Evolutionary conservation across 35 echinoderm and acorn worm genomes (phyloP).

Genomic region (Heliocidaris tuberculata): DNA sequence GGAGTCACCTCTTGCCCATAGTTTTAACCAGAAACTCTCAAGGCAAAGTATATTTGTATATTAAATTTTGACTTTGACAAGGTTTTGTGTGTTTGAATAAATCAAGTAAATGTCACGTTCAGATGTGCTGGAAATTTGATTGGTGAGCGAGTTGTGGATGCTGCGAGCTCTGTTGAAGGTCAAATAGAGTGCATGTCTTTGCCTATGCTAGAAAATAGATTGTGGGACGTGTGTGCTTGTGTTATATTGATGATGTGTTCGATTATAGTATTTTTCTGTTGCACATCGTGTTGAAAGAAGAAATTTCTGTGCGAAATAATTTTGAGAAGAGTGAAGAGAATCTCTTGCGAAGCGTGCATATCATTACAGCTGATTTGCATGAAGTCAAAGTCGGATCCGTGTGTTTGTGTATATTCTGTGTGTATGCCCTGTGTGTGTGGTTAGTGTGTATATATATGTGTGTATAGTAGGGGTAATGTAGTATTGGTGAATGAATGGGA

Average conservation of each 20-base stretch:
- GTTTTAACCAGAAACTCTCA: too few species aligned
- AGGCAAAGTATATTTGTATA: too few species aligned
- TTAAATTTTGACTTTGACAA: neutral
- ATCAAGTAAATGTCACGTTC: slow-evolving; percentile 14
- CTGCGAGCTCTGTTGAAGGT: neutral
- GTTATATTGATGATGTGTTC: slow-evolving; percentile 16
- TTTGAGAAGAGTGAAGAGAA: slow-evolving; percentile 14
- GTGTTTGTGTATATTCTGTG: slow-evolving; percentile 42
- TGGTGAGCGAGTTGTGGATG: slow-evolving; percentile 16
- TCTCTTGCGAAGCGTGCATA: slow-evolving; percentile 32
- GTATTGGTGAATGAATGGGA: slow-evolving; percentile 37
- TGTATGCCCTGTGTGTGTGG: slow-evolving; percentile 18
- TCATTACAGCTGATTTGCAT: slow-evolving; percentile 46
- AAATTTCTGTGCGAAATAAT: slow-evolving; percentile 37
- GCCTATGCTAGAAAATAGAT: slow-evolving; percentile 14
- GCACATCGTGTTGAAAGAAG: slow-evolving; percentile 41
- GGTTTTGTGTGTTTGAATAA: slow-evolving; percentile 27
- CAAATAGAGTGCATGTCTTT: slow-evolving; percentile 34
- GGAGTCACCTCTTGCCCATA: too few species aligned
- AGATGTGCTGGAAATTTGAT: slow-evolving; percentile 38
- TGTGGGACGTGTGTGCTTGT: slow-evolving; percentile 37
- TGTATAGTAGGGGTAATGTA: neutral
- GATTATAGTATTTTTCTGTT: neutral
- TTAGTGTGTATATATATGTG: slow-evolving; percentile 25
- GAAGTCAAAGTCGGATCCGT: slow-evolving; percentile 25